Conservation (phyloP, 2,797 vertebrate species). For the Neosilurus mollespiculum region DNA sequence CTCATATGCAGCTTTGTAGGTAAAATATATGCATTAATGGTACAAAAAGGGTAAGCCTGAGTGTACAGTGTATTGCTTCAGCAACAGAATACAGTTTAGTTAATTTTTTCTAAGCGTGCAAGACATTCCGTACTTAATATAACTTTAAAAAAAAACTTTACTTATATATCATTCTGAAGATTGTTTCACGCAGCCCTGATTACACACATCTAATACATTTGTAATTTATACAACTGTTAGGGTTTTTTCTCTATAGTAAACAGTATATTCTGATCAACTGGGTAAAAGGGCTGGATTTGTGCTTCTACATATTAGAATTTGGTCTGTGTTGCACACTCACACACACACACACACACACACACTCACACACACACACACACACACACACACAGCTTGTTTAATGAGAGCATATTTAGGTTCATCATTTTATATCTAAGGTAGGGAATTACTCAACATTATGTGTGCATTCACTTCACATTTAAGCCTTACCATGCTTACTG, state of each 20-base stretch:
- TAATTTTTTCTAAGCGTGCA: slow-evolving; percentile 4
- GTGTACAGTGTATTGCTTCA: not conserved
- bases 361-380: too few relatives aligned
- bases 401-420: not conserved
- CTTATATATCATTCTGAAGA: not conserved
- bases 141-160: too few relatives aligned
- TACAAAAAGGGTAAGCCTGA: not conserved
- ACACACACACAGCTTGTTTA: not conserved
- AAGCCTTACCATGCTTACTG: slow-evolving; percentile 2
- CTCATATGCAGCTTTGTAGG: not conserved
- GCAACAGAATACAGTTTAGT: not conserved
- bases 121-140: not conserved
- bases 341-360: too few relatives aligned
- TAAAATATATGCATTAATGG: not conserved
- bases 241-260: slow-evolving; percentile 20
- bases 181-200: not conserved
- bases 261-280: slow-evolving; percentile 31
- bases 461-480: slow-evolving; percentile 14
- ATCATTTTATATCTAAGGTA: not conserved
- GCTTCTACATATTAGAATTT: not conserved
- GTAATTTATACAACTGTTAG: slow-evolving; percentile 12
- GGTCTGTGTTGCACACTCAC: too few relatives aligned
- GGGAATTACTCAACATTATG: too few relatives aligned
- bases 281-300: slow-evolving; percentile 52
- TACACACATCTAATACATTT: not conserved